These are phyloP conservation scores for Nebria ingens DNA, from an alignment of 1,140 invertebrate genomes.

Conservation along the genomic window DNA sequence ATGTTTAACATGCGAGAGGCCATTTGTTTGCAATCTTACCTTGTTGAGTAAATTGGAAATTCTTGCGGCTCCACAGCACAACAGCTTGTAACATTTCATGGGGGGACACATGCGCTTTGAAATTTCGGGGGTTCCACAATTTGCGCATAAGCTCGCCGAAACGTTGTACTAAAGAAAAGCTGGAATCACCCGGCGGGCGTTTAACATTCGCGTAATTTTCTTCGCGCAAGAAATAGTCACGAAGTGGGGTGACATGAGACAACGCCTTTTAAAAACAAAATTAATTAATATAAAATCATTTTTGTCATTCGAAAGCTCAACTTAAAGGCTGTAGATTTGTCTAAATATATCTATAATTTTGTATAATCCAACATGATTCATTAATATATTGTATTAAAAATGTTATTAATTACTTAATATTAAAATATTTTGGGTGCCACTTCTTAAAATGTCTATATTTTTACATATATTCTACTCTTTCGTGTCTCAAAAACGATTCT, in stretches of 20 bases:
- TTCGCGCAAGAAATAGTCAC: conserved; percentile 92
- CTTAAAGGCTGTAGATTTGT: no score
- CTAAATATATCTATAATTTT: conserved; percentile 12
- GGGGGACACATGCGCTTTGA: conserved; percentile 98
- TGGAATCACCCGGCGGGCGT: conserved; percentile 84
- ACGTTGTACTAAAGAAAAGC: conserved; percentile 84
- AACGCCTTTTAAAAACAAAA: conserved; percentile 67
- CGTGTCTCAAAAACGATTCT: no score
- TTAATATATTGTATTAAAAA: conserved; percentile 11
- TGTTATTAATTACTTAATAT: no score
- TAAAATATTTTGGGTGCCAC: no score
- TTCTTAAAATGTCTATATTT: no score
- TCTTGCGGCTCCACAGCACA: conserved; percentile 95
- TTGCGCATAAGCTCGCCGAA: conserved; percentile 97
- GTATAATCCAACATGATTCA: background rate
- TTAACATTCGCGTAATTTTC: conserved; percentile 84
- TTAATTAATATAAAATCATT: conserved; percentile 11
- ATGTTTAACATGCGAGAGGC: no score
- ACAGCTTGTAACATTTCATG: conserved; percentile 99
- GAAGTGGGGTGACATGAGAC: conserved; percentile 85
- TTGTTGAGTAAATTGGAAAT: conserved; percentile 97
- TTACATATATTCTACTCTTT: no score
- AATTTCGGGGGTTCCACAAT: conserved; percentile 98
- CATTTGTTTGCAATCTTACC: no score
- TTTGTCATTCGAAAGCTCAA: background rate